These are phyloP conservation scores for Hemicrepidius hirtus DNA, from an alignment of 2,888 invertebrate species.

Conservation along the genomic window DNA sequence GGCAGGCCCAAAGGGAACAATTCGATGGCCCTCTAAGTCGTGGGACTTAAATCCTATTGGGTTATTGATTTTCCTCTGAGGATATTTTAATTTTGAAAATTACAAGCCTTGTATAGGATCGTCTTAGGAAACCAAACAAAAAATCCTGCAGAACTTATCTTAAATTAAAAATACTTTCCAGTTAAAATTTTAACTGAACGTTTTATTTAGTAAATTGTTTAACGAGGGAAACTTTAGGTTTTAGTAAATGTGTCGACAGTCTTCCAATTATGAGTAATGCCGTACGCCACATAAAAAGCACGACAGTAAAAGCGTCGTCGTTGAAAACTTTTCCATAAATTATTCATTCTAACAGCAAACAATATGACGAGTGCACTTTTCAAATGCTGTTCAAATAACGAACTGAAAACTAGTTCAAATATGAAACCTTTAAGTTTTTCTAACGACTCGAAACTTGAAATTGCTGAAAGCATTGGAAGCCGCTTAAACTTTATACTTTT, in stretches of 20 bases:
- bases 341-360: conserved; percentile 24
- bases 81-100: too few species aligned
- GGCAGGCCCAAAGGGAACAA: too few species aligned
- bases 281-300: conserved; percentile 2
- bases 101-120: too few species aligned
- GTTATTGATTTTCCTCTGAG: too few species aligned
- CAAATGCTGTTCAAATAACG: conserved; percentile 6
- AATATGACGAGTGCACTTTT: conserved; percentile 22
- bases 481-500: too few species aligned
- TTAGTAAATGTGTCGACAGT: conserved; percentile 7
- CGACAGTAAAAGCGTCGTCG: conserved; percentile 16
- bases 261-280: conserved; percentile 17
- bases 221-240: background rate
- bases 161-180: too few species aligned
- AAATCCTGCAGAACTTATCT: too few species aligned
- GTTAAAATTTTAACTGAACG: too few species aligned
- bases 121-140: too few species aligned
- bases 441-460: background rate
- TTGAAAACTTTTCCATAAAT: conserved; percentile 28
- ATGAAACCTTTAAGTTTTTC: conserved; percentile 6
- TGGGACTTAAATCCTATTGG: too few species aligned
- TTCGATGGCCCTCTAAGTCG: too few species aligned
- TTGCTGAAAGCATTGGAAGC: too few species aligned
- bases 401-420: conserved; percentile 24
- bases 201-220: background rate